These are phyloP conservation scores for Romanogobio albipinnatus DNA, from an alignment of 2,113 vertebrate species.

Conservation along the genomic window DNA sequence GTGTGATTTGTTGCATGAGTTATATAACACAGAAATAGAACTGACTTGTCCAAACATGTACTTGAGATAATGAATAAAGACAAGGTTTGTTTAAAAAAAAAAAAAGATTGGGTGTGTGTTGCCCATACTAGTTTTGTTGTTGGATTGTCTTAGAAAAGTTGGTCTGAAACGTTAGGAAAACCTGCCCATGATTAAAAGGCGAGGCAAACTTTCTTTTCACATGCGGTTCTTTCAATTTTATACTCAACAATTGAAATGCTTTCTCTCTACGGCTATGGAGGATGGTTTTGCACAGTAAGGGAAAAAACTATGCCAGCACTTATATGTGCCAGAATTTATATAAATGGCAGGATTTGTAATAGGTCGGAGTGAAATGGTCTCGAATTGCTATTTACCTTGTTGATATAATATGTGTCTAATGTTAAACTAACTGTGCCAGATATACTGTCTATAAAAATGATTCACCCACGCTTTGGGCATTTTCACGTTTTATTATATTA, in stretches of 20 bases:
- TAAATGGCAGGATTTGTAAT: not conserved
- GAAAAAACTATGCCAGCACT: not conserved
- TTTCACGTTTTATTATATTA: not conserved
- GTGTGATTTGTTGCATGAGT: not conserved
- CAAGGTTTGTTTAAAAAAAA: conserved; percentile 61
- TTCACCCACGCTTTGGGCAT: not conserved
- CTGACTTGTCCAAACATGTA: conserved; percentile 61
- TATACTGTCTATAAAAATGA: not conserved
- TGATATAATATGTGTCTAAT: not conserved
- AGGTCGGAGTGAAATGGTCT: not conserved
- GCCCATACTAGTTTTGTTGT: conserved; percentile 8
- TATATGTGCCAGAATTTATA: not conserved
- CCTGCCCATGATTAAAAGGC: not conserved
- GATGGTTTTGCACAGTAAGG: not conserved
- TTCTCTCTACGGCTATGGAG: not conserved
- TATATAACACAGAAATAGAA: conserved; percentile 19
- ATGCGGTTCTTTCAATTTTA: not conserved
- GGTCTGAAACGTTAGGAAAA: not conserved
- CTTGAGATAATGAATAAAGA: conserved; percentile 61
- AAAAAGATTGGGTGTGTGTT: conserved; percentile 59
- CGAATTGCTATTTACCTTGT: not conserved
- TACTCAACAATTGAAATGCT: not conserved
- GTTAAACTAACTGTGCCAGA: not conserved
- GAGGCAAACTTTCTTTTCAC: not conserved
- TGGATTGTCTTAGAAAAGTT: not conserved